Conservation (phyloP, 2,888 invertebrate genomes). For the Leptinotarsa rubiginosa region DNA sequence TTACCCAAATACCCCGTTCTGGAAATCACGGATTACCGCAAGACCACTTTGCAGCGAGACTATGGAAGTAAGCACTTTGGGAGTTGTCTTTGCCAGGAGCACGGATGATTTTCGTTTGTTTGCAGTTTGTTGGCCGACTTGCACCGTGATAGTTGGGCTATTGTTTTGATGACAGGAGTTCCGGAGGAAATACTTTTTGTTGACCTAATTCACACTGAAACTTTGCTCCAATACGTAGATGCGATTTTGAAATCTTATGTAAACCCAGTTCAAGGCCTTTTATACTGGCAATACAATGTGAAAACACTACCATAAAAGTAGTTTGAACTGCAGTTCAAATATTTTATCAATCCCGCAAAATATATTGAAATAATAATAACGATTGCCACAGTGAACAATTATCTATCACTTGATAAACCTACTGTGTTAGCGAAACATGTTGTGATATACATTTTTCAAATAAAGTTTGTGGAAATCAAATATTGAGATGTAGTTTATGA, state of each 20-base stretch:
- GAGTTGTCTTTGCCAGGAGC: conserved; percentile 17
- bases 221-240: background rate
- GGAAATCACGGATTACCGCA: conserved; percentile 33
- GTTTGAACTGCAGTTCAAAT: too few relatives aligned
- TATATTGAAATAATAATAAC: too few relatives aligned
- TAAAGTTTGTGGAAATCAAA: too few relatives aligned
- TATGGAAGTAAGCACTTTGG: conserved; percentile 32
- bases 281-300: too few relatives aligned
- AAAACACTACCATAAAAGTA: too few relatives aligned
- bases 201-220: background rate
- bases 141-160: background rate
- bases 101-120: conserved; percentile 15
- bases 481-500: too few relatives aligned
- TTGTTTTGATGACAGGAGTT: conserved; percentile 5
- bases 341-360: too few relatives aligned
- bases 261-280: too few relatives aligned
- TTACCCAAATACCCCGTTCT: conserved; percentile 29
- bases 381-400: too few relatives aligned
- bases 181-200: background rate
- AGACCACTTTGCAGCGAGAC: conserved; percentile 36
- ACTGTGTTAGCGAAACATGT: too few relatives aligned
- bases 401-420: too few relatives aligned
- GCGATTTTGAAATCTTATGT: background rate
- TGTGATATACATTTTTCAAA: too few relatives aligned
- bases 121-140: conserved; percentile 12